These are phyloP conservation scores for Geopemphigus sp. DNA, from an alignment of 1,140 invertebrate species.

Conservation along the genomic window DNA sequence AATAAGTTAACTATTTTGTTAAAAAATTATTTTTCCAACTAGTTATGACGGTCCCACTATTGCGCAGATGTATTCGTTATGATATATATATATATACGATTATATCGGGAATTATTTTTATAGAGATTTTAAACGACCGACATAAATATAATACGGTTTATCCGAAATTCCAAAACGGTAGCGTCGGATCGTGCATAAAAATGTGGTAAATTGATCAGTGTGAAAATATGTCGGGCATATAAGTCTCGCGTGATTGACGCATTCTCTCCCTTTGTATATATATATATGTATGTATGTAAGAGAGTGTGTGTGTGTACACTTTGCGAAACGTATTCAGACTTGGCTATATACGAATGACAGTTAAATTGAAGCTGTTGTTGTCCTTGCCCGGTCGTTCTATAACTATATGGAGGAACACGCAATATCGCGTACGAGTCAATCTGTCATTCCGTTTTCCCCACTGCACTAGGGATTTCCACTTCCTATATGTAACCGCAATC, in stretches of 20 bases:
- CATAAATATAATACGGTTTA: background rate
- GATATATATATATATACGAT: no score
- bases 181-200: background rate
- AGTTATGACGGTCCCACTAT: no score
- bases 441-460: slow-evolving; percentile 33
- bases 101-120: no score
- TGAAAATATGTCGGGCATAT: background rate
- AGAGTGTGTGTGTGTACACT: background rate
- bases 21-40: no score
- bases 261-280: background rate
- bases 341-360: slow-evolving; percentile 4
- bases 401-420: no score
- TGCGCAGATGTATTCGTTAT: no score
- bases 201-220: slow-evolving; percentile 11
- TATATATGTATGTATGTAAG: background rate
- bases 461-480: slow-evolving; percentile 20
- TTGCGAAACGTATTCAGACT: background rate
- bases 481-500: background rate
- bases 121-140: background rate
- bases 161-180: background rate
- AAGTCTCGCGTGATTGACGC: background rate
- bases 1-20: no score
- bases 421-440: background rate
- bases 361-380: slow-evolving; percentile 23
- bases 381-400: background rate